These are phyloP conservation scores for Drosophila oshimai DNA, from an alignment of 1,140 invertebrate genomes.

Conservation along the genomic window DNA sequence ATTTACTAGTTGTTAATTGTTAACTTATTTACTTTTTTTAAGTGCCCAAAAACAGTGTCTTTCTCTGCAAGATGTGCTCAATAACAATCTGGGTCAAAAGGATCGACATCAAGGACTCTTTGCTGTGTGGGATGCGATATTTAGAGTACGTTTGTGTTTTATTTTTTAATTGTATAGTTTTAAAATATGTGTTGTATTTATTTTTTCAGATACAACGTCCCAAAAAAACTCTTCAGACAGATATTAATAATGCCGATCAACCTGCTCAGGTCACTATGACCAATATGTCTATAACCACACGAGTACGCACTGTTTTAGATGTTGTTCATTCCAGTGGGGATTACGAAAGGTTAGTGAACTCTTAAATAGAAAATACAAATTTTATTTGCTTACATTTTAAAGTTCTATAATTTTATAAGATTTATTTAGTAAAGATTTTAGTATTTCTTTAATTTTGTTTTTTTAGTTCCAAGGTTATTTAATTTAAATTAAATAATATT, in stretches of 20 bases:
- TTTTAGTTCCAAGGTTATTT: too few species aligned
- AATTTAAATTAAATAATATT: too few species aligned
- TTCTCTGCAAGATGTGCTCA: constrained; percentile 87
- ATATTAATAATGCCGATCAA: constrained; percentile 35
- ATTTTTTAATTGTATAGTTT: too few species aligned
- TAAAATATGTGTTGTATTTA: neutral
- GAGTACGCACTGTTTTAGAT: constrained; percentile 86
- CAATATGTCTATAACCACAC: constrained; percentile 80
- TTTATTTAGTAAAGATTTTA: too few species aligned
- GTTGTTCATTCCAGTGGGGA: constrained; percentile 90
- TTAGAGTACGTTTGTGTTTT: constrained; percentile 84
- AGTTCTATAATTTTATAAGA: too few species aligned
- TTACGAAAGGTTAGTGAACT: constrained; percentile 87
- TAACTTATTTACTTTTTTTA: neutral
- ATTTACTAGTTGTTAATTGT: too few species aligned
- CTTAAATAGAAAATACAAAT: too few species aligned
- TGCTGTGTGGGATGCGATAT: constrained; percentile 92
- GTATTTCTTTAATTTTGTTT: neutral
- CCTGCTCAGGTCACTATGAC: constrained; percentile 72
- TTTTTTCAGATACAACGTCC: constrained; percentile 74
- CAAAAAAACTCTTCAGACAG: constrained; percentile 59
- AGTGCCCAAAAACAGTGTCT: constrained; percentile 82
- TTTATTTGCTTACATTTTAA: too few species aligned
- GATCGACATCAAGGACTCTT: constrained; percentile 94
- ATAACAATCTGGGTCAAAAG: constrained; percentile 90